These are phyloP conservation scores for Danio jaintianensis DNA, from an alignment of 2,797 vertebrate genomes.

Conservation along the genomic window DNA sequence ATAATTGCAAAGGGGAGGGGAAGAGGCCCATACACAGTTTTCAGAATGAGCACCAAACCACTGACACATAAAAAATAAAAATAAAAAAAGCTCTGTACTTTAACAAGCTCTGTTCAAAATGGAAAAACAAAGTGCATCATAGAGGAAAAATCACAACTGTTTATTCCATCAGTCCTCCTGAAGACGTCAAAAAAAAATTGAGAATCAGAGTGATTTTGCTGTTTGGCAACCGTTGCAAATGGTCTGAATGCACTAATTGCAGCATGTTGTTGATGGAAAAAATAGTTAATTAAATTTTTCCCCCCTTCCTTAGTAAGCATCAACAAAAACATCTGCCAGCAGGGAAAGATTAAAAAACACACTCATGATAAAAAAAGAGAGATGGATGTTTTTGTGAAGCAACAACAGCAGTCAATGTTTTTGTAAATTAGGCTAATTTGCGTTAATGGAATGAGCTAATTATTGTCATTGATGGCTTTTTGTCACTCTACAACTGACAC, in stretches of 20 bases:
- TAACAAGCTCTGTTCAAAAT: slow-evolving; percentile 33
- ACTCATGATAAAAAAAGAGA: slow-evolving; percentile 28
- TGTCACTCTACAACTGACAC: slow-evolving; percentile 63
- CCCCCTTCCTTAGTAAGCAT: slow-evolving; percentile 27
- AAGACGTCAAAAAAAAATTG: slow-evolving; percentile 2
- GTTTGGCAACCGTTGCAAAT: slow-evolving; percentile 15
- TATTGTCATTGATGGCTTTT: slow-evolving; percentile 74
- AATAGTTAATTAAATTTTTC: slow-evolving; percentile 33
- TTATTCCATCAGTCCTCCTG: slow-evolving; percentile 12
- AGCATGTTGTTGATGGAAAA: slow-evolving; percentile 32
- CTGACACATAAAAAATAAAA: slow-evolving; percentile 55
- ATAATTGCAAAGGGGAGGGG: slow-evolving; percentile 73
- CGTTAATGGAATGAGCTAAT: slow-evolving; percentile 76
- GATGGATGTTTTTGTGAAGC: slow-evolving; percentile 21
- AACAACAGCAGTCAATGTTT: slow-evolving; percentile 57
- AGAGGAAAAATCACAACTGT: slow-evolving; percentile 17
- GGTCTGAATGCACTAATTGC: slow-evolving; percentile 35
- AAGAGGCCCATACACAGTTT: slow-evolving; percentile 67
- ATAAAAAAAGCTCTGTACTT: slow-evolving; percentile 55
- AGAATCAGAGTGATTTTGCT: slow-evolving; percentile 19
- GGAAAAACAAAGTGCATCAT: slow-evolving; percentile 6
- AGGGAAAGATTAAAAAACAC: slow-evolving; percentile 1
- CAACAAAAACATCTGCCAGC: slow-evolving; percentile 41
- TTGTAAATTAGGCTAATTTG: slow-evolving; percentile 77
- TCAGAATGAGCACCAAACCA: slow-evolving; percentile 67